These are phyloP conservation scores for Scolanthus callimorphus DNA, from an alignment of 92 coral and sea anemone genomes.

Conservation along the genomic window DNA sequence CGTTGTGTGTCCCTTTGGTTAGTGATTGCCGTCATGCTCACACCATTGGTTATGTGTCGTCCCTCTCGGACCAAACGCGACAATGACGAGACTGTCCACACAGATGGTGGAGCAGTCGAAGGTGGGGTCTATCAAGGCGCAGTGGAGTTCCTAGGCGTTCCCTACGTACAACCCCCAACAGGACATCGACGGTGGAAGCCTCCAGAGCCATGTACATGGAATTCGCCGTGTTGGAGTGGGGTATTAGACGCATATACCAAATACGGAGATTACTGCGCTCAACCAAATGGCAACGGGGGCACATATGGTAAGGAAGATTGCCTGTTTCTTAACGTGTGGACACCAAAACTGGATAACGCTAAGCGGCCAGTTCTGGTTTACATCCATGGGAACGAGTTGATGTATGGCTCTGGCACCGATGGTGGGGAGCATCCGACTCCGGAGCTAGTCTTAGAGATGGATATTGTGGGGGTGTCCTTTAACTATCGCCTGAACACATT, in stretches of 20 bases:
- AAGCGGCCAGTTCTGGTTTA: conserved; percentile 55
- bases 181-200: conserved; percentile 43
- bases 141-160: conserved; percentile 63
- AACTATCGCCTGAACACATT: conserved; percentile 67
- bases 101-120: conserved; percentile 34
- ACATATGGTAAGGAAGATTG: too few species aligned
- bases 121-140: conserved; percentile 34
- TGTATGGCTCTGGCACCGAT: conserved; percentile 51
- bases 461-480: conserved; percentile 57
- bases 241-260: conserved; percentile 43
- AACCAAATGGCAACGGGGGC: conserved; percentile 39
- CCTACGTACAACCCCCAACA: conserved; percentile 47
- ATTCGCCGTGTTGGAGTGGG: conserved; percentile 70
- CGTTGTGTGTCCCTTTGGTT: too few species aligned
- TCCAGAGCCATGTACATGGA: conserved; percentile 36
- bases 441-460: conserved; percentile 45
- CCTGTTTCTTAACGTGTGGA: too few species aligned
- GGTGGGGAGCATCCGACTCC: conserved; percentile 48
- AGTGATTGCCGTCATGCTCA: too few species aligned
- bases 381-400: conserved; percentile 54
- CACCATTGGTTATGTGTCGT: too few species aligned
- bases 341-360: conserved; percentile 11
- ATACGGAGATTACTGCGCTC: conserved; percentile 53
- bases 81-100: conserved; percentile 15
- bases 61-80: too few species aligned